Base-by-base conservation (phyloP, 2,113 vertebrate species). In the Hippocampus abdominalis region DNA sequence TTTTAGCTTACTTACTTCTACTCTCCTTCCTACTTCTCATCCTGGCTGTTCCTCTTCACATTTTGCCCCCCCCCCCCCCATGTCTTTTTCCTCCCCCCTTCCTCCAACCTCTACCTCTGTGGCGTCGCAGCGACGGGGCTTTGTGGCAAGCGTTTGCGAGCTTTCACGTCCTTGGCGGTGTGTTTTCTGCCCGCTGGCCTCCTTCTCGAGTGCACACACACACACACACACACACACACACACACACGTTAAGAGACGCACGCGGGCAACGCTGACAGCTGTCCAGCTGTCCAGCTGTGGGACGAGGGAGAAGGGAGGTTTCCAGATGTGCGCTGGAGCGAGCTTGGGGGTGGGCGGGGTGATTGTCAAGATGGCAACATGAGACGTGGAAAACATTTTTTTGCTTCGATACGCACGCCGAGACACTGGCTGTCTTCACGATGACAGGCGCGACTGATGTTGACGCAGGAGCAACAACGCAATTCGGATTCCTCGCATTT, bases 401-500 rank as follows among this genome's bases (percentile, higher is more conserved):
- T 85, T 78, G 81, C 82, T 3, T 44, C 10, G 42, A 85, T 67
- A 78, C 25, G 8, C 23, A 18, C n/a, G 1, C 68, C 3, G 44
- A 56, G 42, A 18, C 69, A 2, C 71, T 51, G 46, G 23, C 49
- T 69, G 81, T 76, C 81, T 69, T 83, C 66, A 64, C 70, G 64
- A 82, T 83, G 87, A 86, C 77, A 79, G 82, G 78, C 87, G 82
- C 85, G 73, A 88, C 86, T 88, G 86, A 91, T 89, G 88, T 91
- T 91, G 87, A 84, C 83, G 87, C 86, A 86, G 82, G 78, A 84
- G 84, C 82, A 86, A 87, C 87, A 91, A 89, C 88, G 88, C 87
- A 91, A 89, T 91, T 89, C 89, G 84, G 79, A 91, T 89, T 91
- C 87, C 85, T 82, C 82, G 79, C 82, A 89, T 89, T 86, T 88